A percentile compares a stretch with the other conserved stretches of the same genome.
These are phyloP conservation scores for Drosophila macrospina DNA, from an alignment of 2,888 invertebrate genomes.

Conservation along the genomic window DNA sequence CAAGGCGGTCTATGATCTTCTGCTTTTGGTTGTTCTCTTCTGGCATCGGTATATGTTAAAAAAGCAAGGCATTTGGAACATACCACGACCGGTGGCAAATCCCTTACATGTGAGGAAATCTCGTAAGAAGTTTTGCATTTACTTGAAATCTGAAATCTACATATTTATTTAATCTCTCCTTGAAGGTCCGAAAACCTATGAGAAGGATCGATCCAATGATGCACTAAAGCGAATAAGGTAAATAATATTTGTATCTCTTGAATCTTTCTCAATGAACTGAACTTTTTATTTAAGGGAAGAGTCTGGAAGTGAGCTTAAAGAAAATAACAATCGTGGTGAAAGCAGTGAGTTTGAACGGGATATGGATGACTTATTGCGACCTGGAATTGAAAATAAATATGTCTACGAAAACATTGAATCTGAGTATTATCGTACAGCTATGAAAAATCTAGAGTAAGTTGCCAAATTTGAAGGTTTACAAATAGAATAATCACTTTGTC, in stretches of 20 bases:
- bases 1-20: constrained; percentile 95
- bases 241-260: not conserved
- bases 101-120: constrained; percentile 4
- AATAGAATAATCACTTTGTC: not conserved
- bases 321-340: not conserved
- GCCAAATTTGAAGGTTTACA: no score
- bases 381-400: constrained; percentile 60
- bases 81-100: constrained; percentile 31
- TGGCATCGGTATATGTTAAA: constrained; percentile 91
- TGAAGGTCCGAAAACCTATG: constrained; percentile 22
- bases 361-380: constrained; percentile 54
- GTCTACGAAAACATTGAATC: constrained; percentile 62
- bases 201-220: constrained; percentile 22
- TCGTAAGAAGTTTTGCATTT: constrained; percentile 1
- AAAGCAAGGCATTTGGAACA: constrained; percentile 66
- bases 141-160: not conserved
- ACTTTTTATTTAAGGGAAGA: constrained; percentile 49
- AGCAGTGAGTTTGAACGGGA: constrained; percentile 43
- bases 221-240: constrained; percentile 50
- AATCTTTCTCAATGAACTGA: not conserved
- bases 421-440: constrained; percentile 47
- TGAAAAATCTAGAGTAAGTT: constrained; percentile 55
- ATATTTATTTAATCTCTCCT: not conserved
- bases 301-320: constrained; percentile 36
- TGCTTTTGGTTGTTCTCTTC: constrained; percentile 95